Conservation (phyloP, 2,113 vertebrate species). For the Rana temporaria region DNA sequence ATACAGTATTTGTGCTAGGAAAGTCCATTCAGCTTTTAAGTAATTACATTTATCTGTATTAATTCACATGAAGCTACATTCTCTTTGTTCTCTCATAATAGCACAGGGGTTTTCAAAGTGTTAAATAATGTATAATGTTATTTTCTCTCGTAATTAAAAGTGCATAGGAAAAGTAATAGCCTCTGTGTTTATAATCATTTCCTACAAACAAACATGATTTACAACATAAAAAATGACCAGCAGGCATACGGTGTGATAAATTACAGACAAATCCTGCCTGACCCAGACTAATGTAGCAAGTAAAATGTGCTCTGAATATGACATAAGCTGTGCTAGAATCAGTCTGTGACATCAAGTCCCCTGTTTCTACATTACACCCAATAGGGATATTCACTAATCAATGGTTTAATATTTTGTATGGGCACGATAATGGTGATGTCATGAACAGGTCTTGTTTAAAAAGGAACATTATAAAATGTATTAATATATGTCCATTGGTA, state of each 20-base stretch:
- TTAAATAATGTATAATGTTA: conserved; percentile 14
- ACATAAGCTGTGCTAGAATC: conserved; percentile 19
- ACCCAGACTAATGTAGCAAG: conserved; percentile 53
- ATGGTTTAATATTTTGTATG: background rate
- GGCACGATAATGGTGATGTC: background rate
- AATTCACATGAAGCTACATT: too few relatives aligned
- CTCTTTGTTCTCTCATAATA: too few relatives aligned
- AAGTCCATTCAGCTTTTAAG: too few relatives aligned
- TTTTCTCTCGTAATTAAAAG: conserved; percentile 33
- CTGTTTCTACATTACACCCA: background rate
- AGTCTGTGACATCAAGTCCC: background rate
- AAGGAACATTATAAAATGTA: too few relatives aligned
- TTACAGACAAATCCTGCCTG: conserved; percentile 36
- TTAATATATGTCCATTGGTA: too few relatives aligned
- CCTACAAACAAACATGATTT: conserved; percentile 48
- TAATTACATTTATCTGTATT: too few relatives aligned
- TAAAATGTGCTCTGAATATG: conserved; percentile 52
- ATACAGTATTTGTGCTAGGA: too few relatives aligned
- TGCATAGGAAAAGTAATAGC: conserved; percentile 19
- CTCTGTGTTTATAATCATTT: background rate
- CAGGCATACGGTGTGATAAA: conserved; percentile 41
- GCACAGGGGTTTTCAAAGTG: background rate
- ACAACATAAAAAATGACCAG: conserved; percentile 47
- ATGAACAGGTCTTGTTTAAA: too few relatives aligned
- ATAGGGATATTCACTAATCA: background rate